Evolutionary conservation across 2,888 invertebrate species (phyloP), one percentile per base, ranked within the genome.

Genomic region (Sussaba pulchella): DNA sequence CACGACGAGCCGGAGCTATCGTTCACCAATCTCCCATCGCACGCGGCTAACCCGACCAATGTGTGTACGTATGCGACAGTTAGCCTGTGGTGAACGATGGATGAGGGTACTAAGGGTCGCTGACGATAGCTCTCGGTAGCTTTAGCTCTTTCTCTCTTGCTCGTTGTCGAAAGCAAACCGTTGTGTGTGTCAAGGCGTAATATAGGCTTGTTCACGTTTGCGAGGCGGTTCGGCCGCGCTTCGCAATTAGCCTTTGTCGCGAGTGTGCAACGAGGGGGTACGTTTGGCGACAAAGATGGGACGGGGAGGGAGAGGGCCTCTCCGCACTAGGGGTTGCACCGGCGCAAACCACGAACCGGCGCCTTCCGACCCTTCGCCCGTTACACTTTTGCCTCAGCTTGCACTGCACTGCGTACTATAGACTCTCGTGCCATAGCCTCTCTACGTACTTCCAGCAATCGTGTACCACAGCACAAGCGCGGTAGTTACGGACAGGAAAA

Each of bases 191-290:
- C 88, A 87, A 87, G 85, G 84, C 87, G 87, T 90, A 91, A 91
- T 90, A 91, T 90, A 86, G 89, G 89, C 89, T 90, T 90, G 91
- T 91, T 86, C 87, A 83, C 87, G 88, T 85, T 88, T 86, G 87
- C 87, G 80, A 87, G 87, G 87, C 83, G 86, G 86, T 87, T 88
- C 87, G 83, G 84, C 84, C 87, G 87, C 88, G 88, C 88, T 88
- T 89, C 87, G 90, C 91, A 92, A 91, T 91, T 91, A 92, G 90
- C 91, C 91, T 92, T 91, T 91, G 91, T 90, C 89, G 89, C 74
- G 74, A 74, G 74, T 70, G 74, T 81, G 76, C 76, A 81, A 73
- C 80, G 76, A 73, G 72, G 63, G 71, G 52, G 26, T 52, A 31
- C 31, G 71, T 66, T 71, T 67, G 71, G 66, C 17, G 41, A 61